Percentiles rank a stretch among this genome's conserved stretches.
phyloP scores from a whole-genome alignment of 2,797 vertebrate genomes.

The Chloroceryle inda region DNA sequence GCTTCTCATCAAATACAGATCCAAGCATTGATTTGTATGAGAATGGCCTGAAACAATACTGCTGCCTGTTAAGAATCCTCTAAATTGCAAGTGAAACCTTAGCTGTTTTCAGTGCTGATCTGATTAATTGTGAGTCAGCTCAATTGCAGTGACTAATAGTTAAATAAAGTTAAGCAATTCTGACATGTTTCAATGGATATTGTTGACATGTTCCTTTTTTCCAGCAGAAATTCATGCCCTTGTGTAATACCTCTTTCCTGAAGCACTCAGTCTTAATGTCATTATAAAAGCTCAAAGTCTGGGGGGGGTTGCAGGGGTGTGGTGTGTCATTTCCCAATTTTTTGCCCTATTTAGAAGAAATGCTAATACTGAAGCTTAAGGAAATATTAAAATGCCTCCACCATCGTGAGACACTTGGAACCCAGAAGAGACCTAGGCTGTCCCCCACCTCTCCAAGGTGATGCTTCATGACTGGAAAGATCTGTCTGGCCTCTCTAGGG shows the following conservation, averaged over 20 bases:
- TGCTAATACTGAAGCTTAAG: not conserved
- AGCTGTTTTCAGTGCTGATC: not conserved
- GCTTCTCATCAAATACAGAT: not conserved
- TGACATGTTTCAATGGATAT: not conserved
- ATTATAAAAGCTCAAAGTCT: not conserved
- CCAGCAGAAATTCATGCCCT: not conserved
- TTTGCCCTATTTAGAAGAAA: not conserved
- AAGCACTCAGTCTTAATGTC: not conserved
- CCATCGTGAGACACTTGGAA: not conserved
- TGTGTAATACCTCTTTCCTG: not conserved
- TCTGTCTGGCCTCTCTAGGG: not conserved
- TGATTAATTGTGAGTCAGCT: slow-evolving; percentile 21
- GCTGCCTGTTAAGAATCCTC: not conserved
- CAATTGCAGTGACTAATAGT: not conserved
- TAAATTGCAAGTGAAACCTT: not conserved
- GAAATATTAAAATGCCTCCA: not conserved
- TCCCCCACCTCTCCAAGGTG: not conserved
- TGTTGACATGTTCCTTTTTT: not conserved
- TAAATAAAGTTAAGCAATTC: not conserved
- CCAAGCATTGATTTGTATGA: not conserved
- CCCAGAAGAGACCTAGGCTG: not conserved
- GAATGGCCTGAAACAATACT: not conserved
- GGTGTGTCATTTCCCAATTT: not conserved
- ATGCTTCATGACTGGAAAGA: not conserved
- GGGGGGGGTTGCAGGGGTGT: no score